A percentile compares a stretch with the other conserved stretches of the same genome.
Conservation (phyloP, 35 echinoderm and acorn worm species). For the Lytechinus variegatus region DNA sequence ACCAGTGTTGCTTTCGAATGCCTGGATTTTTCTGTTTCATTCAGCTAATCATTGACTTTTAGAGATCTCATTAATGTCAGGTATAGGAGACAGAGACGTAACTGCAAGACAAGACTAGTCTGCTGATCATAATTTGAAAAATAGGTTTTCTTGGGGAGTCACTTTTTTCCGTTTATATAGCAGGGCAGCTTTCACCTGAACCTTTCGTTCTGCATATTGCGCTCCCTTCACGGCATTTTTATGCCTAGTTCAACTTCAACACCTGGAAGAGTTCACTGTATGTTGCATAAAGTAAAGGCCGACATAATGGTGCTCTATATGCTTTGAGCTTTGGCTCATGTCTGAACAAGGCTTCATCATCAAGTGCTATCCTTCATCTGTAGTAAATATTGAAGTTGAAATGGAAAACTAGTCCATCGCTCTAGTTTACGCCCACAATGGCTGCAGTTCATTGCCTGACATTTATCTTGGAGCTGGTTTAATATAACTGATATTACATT, state of each 20-base stretch:
- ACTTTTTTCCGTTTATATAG: too few relatives aligned
- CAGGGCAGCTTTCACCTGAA: too few relatives aligned
- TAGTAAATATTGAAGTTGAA: not conserved
- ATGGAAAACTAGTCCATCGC: not conserved
- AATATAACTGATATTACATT: not conserved
- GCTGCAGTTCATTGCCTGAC: not conserved
- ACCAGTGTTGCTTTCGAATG: not conserved
- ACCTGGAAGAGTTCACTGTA: too few relatives aligned
- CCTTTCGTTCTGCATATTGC: too few relatives aligned
- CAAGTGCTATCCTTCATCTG: not conserved
- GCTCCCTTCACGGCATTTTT: too few relatives aligned
- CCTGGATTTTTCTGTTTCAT: not conserved
- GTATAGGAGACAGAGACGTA: not conserved
- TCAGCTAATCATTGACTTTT: not conserved
- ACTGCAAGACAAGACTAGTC: too few relatives aligned
- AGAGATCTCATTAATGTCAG: not conserved
- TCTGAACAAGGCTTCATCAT: not conserved
- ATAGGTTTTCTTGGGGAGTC: too few relatives aligned
- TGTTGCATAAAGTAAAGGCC: too few relatives aligned
- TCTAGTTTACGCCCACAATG: not conserved
- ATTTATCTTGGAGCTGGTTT: not conserved
- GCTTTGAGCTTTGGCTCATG: too few relatives aligned
- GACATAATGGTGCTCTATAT: too few relatives aligned
- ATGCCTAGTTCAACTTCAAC: too few relatives aligned
- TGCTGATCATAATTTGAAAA: too few relatives aligned